Evolutionary conservation across 2,113 vertebrate species (phyloP), one percentile per base, ranked within the genome.

Genomic region (Lepidothrix coronata): DNA sequence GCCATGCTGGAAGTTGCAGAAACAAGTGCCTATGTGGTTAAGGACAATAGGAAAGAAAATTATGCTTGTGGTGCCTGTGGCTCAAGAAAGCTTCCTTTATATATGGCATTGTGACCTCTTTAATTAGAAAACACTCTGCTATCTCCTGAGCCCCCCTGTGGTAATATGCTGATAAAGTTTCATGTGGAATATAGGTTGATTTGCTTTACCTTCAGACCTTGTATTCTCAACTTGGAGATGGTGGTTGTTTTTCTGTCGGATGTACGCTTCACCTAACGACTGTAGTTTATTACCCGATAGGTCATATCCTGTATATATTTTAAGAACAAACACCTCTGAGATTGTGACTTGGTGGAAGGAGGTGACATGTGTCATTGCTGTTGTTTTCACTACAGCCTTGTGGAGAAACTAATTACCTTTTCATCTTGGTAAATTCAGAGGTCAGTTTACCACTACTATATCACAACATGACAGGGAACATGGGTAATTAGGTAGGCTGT

Each of bases 381-480:
- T 98, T 98, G 97, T 98, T 98, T 98, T 97, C 97, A 97, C 97
- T 97, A 97, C 97, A 98, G 97, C 97, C 98, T 97, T 97, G 97
- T 97, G 96, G 98, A 98, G 98, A 98, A 98, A 98, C 98, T 99
- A 99, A 99, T 99, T 98, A 98, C 98, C 98, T 99, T 98, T 98
- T 99, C 98, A 98, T 99, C 98, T 98, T 98, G 98, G 95, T 98
- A 97, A 98, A 98, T 98, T 98, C 98, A 98, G 98, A 98, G 98
- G 98, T 98, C 98, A 98, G 98, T 98, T 98, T 98, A 96, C 97
- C 96, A 97, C 96, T 97, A 98, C 91, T 97, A 98, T 98, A 99
- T 98, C 97, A 98, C 98, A 98, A 98, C 98, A 98, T 98, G 98
- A 98, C 98, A 98, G 97, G 97, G 97, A 96, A 98, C 98, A 97